phyloP scores from a whole-genome alignment of 2,888 invertebrate genomes.

The Heteromyza rotundicornis region DNA sequence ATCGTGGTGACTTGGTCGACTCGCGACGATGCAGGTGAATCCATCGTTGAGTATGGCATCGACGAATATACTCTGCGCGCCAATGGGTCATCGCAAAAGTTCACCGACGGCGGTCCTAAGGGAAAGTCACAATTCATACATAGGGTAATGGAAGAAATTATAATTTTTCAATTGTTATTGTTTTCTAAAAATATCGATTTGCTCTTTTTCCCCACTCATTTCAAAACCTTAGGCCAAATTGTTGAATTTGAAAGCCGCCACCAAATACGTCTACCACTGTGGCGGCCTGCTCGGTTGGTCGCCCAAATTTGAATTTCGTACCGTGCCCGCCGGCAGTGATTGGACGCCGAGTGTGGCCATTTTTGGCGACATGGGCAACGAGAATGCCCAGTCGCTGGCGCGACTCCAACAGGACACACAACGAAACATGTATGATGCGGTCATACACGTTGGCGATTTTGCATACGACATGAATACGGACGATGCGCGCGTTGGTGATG shows the following conservation, averaged over 20 bases:
- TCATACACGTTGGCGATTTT: constrained; percentile 93
- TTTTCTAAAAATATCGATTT: constrained; percentile 11
- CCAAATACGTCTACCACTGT: constrained; percentile 84
- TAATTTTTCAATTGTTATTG: constrained; percentile 7
- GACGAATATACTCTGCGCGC: constrained; percentile 66
- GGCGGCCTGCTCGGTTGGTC: constrained; percentile 86
- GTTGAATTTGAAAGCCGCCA: not conserved
- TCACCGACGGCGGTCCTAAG: constrained; percentile 76
- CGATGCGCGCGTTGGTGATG: constrained; percentile 84
- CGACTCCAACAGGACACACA: constrained; percentile 85
- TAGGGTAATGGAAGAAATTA: constrained; percentile 68
- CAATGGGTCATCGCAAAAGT: constrained; percentile 68
- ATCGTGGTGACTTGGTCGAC: constrained; percentile 87
- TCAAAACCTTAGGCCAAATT: constrained; percentile 16
- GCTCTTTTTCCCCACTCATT: constrained; percentile 18
- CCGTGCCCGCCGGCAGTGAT: constrained; percentile 69
- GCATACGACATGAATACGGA: constrained; percentile 91
- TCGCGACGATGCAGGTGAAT: constrained; percentile 69
- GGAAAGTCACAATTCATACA: constrained; percentile 78
- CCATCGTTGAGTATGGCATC: constrained; percentile 78
- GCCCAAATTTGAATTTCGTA: constrained; percentile 75
- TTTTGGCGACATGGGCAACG: constrained; percentile 94
- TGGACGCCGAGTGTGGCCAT: constrained; percentile 86
- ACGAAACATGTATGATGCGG: constrained; percentile 80
- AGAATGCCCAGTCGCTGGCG: constrained; percentile 84